Percentiles rank a stretch among this genome's conserved stretches.
phyloP scores from a whole-genome alignment of 2,888 invertebrate genomes.

The Sphaeridia pumilis region DNA sequence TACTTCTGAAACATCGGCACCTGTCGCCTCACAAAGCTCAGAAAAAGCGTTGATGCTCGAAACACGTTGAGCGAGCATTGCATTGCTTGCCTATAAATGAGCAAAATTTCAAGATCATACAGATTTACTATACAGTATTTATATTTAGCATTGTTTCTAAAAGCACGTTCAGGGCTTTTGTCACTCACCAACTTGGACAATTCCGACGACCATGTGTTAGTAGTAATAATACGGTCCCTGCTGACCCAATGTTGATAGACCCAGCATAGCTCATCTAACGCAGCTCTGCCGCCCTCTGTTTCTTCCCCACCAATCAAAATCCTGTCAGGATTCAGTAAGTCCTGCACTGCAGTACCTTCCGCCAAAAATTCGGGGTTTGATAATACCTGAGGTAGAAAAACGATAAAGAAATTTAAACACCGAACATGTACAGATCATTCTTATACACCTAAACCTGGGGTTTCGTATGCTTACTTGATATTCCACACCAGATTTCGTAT shows the following conservation, averaged over 20 bases:
- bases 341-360: constrained; percentile 92
- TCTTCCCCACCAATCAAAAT: constrained; percentile 95
- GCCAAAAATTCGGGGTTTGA: constrained; percentile 99
- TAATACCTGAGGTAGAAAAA: constrained; percentile 75
- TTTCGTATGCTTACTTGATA: constrained; percentile 47
- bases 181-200: constrained; percentile 84
- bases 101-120: constrained; percentile 8
- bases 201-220: constrained; percentile 99
- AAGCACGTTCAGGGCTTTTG: too few relatives aligned
- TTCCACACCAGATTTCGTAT: constrained; percentile 65
- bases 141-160: too few relatives aligned
- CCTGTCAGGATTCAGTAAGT: constrained; percentile 83
- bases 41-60: constrained; percentile 97
- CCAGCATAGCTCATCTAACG: constrained; percentile 72
- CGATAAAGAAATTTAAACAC: too few relatives aligned
- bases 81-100: constrained; percentile 75
- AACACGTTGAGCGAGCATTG: constrained; percentile 94
- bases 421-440: too few relatives aligned
- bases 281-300: constrained; percentile 68
- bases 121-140: neutral
- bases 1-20: constrained; percentile 95
- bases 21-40: constrained; percentile 95
- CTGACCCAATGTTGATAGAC: constrained; percentile 97
- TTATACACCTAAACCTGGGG: too few relatives aligned
- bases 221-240: constrained; percentile 80